phyloP scores from a whole-genome alignment of 1,140 invertebrate genomes.

The Drosophila elegans region DNA sequence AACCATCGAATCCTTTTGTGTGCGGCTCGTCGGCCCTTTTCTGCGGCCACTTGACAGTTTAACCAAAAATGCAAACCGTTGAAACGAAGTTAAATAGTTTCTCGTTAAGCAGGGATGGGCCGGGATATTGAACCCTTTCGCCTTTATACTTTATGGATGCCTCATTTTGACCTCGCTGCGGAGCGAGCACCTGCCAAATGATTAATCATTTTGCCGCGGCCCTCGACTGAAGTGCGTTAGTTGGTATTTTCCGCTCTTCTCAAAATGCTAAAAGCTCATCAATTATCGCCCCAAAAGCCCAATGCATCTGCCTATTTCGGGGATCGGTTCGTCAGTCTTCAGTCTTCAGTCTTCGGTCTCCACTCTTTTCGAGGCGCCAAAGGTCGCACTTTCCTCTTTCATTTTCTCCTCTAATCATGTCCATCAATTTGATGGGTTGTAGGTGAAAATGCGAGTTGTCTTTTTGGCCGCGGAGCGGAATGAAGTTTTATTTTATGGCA shows the following conservation, averaged over 20 bases:
- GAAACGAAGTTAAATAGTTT: conserved; percentile 82
- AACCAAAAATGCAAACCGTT: conserved; percentile 74
- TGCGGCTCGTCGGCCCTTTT: conserved; percentile 24
- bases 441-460: conserved; percentile 51
- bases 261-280: conserved; percentile 82
- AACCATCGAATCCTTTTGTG: conserved; percentile 43
- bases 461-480: conserved; percentile 8
- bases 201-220: conserved; percentile 74
- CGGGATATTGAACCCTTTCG: conserved; percentile 47
- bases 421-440: conserved; percentile 78
- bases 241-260: conserved; percentile 52
- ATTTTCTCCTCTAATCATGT: conserved; percentile 74
- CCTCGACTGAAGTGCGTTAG: conserved; percentile 61
- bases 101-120: conserved; percentile 72
- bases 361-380: conserved; percentile 63
- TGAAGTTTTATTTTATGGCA: conserved; percentile 41
- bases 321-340: conserved; percentile 32
- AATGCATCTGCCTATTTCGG: conserved; percentile 68
- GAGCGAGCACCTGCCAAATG: conserved; percentile 78
- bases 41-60: conserved; percentile 76
- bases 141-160: conserved; percentile 13
- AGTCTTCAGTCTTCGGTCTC: neutral
- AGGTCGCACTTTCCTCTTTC: conserved; percentile 77
- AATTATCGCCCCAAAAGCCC: conserved; percentile 59
- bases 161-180: conserved; percentile 13